These are phyloP conservation scores for Pseudanteris insignis DNA, from an alignment of 2,888 invertebrate species.

Conservation along the genomic window DNA sequence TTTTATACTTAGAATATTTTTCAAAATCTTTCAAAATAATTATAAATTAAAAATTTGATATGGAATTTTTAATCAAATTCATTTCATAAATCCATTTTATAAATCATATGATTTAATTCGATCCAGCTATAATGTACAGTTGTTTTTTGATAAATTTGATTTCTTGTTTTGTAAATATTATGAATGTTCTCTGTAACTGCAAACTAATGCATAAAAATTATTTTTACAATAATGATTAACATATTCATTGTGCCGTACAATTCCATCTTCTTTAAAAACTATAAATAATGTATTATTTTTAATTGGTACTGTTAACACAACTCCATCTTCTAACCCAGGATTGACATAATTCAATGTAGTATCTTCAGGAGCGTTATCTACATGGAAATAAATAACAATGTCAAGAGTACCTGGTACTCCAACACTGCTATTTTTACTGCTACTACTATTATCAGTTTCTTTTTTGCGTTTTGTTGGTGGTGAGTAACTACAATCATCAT, in stretches of 20 bases:
- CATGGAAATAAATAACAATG: slow-evolving; percentile 61
- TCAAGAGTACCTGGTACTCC: slow-evolving; percentile 50
- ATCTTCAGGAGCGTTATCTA: slow-evolving; percentile 46
- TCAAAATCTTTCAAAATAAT: no score
- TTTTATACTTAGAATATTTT: no score
- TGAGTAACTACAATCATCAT: slow-evolving; percentile 57
- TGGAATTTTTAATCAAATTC: no score
- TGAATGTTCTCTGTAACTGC: slow-evolving; percentile 61
- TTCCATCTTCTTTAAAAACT: slow-evolving; percentile 71
- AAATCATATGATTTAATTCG: no score
- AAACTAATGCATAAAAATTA: slow-evolving; percentile 60
- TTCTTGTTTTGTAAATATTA: no score
- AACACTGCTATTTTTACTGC: slow-evolving; percentile 1
- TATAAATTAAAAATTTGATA: no score
- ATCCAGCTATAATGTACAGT: neutral
- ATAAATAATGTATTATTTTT: slow-evolving; percentile 75
- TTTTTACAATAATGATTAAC: slow-evolving; percentile 60
- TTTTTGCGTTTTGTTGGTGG: slow-evolving; percentile 2
- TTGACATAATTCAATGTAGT: slow-evolving; percentile 59
- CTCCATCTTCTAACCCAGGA: slow-evolving; percentile 60
- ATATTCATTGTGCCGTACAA: slow-evolving; percentile 62
- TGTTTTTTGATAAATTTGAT: no score
- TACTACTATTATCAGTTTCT: slow-evolving; percentile 2
- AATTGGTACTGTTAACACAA: slow-evolving; percentile 73
- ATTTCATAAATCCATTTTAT: no score